Conservation (phyloP, 2,888 invertebrate genomes). For the Digitonthophagus gazella region DNA sequence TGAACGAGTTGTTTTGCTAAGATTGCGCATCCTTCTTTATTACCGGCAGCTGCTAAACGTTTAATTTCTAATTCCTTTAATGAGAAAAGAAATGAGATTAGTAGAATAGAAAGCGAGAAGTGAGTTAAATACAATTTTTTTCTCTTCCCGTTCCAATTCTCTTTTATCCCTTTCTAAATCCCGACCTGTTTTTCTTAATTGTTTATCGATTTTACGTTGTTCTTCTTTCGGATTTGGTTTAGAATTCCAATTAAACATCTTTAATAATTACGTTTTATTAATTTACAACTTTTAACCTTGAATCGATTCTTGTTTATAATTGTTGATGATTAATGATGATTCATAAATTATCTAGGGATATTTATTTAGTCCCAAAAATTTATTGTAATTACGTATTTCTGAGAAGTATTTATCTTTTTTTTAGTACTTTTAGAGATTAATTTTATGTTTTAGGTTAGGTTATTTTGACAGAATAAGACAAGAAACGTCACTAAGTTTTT, state of each 20-base stretch:
- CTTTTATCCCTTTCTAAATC: conserved; percentile 81
- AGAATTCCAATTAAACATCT: background rate
- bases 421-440: no score
- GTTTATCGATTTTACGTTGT: conserved; percentile 78
- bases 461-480: no score
- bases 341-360: background rate
- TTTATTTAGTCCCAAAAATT: no score
- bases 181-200: conserved; percentile 74
- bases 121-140: conserved; percentile 67
- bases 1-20: conserved; percentile 88
- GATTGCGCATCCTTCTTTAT: conserved; percentile 77
- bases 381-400: no score
- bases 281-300: background rate
- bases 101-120: background rate
- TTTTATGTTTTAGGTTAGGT: no score
- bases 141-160: conserved; percentile 83
- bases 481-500: no score
- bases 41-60: conserved; percentile 82
- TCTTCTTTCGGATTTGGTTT: conserved; percentile 62
- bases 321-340: background rate
- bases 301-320: background rate
- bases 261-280: background rate
- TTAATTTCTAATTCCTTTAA: conserved; percentile 81
- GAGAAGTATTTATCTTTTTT: no score
- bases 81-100: conserved; percentile 20